Percentiles rank a stretch among this genome's conserved stretches.
Conservation (phyloP, 2,888 invertebrate genomes). For the Hypomecis punctinalis region DNA sequence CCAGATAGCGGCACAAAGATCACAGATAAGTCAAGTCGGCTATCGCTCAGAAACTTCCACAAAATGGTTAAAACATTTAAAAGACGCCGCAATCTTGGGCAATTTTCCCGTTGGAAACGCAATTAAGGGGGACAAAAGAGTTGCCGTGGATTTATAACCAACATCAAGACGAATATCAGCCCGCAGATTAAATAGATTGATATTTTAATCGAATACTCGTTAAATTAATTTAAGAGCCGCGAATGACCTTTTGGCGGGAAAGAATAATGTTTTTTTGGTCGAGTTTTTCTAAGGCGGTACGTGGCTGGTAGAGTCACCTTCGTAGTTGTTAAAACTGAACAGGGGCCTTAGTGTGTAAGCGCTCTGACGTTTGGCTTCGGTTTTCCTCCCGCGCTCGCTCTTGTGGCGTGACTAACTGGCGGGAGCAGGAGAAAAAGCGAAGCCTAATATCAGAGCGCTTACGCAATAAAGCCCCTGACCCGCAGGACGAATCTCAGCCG, state of each 20-base stretch:
- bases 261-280: background rate
- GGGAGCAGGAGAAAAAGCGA: too few relatives aligned
- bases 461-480: too few relatives aligned
- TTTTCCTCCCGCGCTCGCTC: too few relatives aligned
- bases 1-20: too few relatives aligned
- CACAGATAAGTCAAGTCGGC: too few relatives aligned
- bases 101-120: slow-evolving; percentile 43
- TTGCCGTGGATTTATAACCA: slow-evolving; percentile 49
- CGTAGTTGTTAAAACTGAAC: too few relatives aligned
- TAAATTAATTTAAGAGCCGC: slow-evolving; percentile 23
- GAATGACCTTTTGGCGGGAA: slow-evolving; percentile 16
- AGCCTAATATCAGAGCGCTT: too few relatives aligned
- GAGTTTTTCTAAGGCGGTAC: background rate
- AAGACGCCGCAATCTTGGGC: slow-evolving; percentile 24
- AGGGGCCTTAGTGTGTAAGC: too few relatives aligned
- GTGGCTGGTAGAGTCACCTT: too few relatives aligned
- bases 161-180: slow-evolving; percentile 45
- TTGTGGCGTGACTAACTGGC: too few relatives aligned
- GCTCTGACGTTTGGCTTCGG: too few relatives aligned
- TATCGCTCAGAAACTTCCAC: slow-evolving; percentile 6
- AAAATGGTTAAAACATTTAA: slow-evolving; percentile 22
- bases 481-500: too few relatives aligned
- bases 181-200: slow-evolving; percentile 42
- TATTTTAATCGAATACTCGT: slow-evolving; percentile 41
- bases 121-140: slow-evolving; percentile 55